These are phyloP conservation scores for Galerucella pusilla DNA, from an alignment of 2,888 invertebrate species.

Conservation along the genomic window DNA sequence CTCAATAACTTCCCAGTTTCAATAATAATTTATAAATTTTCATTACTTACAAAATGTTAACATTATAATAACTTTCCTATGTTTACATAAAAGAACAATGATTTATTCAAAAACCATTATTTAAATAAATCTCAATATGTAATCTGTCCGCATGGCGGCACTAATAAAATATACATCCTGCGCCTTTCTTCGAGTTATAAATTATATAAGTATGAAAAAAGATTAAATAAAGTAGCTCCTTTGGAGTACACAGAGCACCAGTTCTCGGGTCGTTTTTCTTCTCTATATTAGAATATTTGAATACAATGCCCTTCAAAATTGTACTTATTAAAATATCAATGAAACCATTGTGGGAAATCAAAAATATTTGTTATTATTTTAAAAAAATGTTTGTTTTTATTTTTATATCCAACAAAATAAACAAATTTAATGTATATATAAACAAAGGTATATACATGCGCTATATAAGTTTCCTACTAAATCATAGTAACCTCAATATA, in stretches of 20 bases:
- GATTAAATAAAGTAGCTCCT: conserved; percentile 32
- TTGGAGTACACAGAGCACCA: conserved; percentile 30
- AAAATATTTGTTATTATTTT: too few species aligned
- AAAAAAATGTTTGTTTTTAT: too few species aligned
- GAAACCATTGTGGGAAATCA: too few species aligned
- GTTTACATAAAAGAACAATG: conserved; percentile 35
- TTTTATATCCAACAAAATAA: too few species aligned
- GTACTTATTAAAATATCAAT: neutral
- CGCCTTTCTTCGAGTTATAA: conserved; percentile 41
- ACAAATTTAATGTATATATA: too few species aligned
- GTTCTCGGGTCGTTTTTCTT: conserved; percentile 21
- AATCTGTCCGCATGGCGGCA: conserved; percentile 35
- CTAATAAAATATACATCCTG: conserved; percentile 45
- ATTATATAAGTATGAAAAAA: conserved; percentile 38
- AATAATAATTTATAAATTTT: conserved; percentile 28
- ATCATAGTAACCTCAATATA: too few species aligned
- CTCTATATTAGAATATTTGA: conserved; percentile 9
- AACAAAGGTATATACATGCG: too few species aligned
- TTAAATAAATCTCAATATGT: conserved; percentile 39
- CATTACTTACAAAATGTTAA: conserved; percentile 29
- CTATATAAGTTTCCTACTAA: too few species aligned
- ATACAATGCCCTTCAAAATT: neutral
- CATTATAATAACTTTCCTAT: conserved; percentile 31
- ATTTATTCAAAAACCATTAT: conserved; percentile 39
- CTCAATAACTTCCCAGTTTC: conserved; percentile 13